Evolutionary conservation across 2,888 invertebrate species (phyloP), one percentile per base, ranked within the genome.

Genomic region (Cosmorhoe ocellata): DNA sequence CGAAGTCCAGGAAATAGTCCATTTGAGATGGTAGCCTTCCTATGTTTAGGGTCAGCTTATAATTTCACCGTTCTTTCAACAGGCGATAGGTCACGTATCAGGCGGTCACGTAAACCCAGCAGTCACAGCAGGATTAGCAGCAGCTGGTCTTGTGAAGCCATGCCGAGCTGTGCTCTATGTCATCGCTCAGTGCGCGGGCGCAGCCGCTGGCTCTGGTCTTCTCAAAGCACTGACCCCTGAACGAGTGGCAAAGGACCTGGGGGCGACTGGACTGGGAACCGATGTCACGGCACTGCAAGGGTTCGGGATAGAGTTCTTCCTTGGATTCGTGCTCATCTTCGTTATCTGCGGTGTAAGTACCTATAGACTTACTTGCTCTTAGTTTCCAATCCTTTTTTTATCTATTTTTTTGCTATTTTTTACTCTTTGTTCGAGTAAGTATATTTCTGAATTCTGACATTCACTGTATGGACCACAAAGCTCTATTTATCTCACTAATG

Each of bases 31-130:
- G n/a, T n/a, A n/a, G n/a, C n/a, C n/a, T n/a, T n/a, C n/a, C n/a
- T n/a, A n/a, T n/a, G n/a, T n/a, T n/a, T n/a, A n/a, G n/a, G n/a
- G n/a, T n/a, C 18, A 3, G 4, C 18, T 39, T 27, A 9, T n/a
- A n/a, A 32, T 38, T 11, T 3, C 3, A 2, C 32, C 0, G 11
- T 18, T 51, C 46, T 46, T 7, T 47, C 34, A 53, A 41, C 83
- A 96, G 96, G 92, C 94, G 41, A 92, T 97, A 63, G 97, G 96
- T 2, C 96, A 97, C 82, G 92, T 97, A 43, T 97, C 97, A 50
- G 97, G 98, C 1, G 97, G 96, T 7, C 98, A 98, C 82, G 91
- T 98, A 55, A 98, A 98, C 91, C 98, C 98, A 1, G 98, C 98
- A 0, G 97, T 98, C 32, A 98, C 98, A 3, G 79, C 92, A 11